Conservation (phyloP, 2,797 vertebrate species). For the Xiphorhynchus erythropygius region DNA sequence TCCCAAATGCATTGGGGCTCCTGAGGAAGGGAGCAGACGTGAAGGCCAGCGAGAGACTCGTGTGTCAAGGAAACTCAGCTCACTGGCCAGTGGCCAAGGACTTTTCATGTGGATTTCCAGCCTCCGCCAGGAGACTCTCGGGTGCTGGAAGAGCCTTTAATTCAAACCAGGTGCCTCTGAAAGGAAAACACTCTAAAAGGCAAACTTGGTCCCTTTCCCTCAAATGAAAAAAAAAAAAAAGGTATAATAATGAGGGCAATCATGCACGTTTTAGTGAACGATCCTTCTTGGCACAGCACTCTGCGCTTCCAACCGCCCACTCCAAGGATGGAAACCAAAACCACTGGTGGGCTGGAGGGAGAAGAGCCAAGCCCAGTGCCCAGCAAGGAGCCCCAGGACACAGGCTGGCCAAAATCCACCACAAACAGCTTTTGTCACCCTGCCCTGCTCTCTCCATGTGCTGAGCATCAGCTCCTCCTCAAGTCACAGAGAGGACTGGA, state of each 20-base stretch:
- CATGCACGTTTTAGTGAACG: neutral
- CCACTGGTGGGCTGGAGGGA: neutral
- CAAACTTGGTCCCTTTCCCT: conserved; percentile 22
- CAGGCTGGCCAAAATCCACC: neutral
- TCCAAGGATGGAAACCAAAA: neutral
- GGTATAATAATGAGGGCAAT: neutral
- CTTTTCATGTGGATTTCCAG: conserved; percentile 73
- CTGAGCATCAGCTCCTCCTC: neutral
- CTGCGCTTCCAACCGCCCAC: fast-evolving
- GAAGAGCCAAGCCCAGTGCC: neutral
- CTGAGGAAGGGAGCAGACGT: neutral
- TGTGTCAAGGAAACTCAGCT: conserved; percentile 62
- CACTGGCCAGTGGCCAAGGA: conserved; percentile 39
- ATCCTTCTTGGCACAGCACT: neutral
- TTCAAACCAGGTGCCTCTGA: conserved; percentile 73
- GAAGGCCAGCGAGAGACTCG: neutral
- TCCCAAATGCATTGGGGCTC: conserved; percentile 43
- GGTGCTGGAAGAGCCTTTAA: conserved; percentile 70
- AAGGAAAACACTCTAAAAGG: conserved; percentile 62
- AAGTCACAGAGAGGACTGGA: neutral
- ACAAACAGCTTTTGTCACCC: neutral
- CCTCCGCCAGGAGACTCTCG: conserved; percentile 67
- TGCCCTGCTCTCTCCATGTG: neutral
- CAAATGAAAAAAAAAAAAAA: neutral
- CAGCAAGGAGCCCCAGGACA: neutral